Evolutionary conservation across 2,888 invertebrate species (phyloP).

Genomic region (Acanthosepion lycidas): DNA sequence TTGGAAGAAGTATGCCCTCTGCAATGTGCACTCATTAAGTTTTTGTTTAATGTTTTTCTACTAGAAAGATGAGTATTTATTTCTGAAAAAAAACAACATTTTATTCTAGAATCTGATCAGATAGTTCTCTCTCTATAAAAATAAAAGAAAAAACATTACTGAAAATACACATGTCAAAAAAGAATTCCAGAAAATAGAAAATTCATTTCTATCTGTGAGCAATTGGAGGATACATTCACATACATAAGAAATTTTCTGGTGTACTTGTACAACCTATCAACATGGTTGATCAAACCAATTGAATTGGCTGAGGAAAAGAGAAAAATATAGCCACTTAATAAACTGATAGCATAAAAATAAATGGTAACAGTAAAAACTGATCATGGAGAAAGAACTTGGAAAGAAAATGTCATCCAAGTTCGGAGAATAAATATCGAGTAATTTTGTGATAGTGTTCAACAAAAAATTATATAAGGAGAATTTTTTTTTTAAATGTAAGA

Average conservation of each 20-base stretch:
- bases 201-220: neutral
- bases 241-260: neutral
- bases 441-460: neutral
- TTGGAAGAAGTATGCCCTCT: neutral
- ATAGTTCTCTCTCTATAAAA: neutral
- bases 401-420: constrained; percentile 33
- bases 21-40: neutral
- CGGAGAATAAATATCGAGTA: neutral
- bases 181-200: neutral
- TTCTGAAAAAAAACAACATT: neutral
- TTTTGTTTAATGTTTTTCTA: neutral
- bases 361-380: neutral
- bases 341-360: neutral
- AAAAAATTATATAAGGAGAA: neutral
- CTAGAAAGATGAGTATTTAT: neutral
- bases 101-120: constrained; percentile 6
- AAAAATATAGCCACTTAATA: neutral
- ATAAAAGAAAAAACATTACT: neutral
- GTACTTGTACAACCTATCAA: neutral
- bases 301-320: neutral
- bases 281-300: neutral
- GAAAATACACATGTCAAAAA: neutral
- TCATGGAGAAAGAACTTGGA: neutral
- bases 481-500: neutral
- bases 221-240: neutral